phyloP scores from a whole-genome alignment of 1,140 invertebrate genomes.

The Zaprionus taronus region DNA sequence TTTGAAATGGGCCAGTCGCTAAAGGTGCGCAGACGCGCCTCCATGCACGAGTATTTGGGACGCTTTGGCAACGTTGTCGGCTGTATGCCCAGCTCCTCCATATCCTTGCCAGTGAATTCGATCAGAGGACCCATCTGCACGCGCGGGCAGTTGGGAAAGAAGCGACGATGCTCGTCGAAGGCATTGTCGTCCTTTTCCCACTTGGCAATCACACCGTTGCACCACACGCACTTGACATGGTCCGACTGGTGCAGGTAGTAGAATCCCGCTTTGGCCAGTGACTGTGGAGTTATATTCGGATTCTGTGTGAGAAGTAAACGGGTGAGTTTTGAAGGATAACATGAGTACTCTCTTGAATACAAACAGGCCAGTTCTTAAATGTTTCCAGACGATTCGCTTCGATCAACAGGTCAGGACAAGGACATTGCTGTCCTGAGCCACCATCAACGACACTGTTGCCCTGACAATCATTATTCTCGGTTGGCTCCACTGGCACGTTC shows the following conservation, averaged over 20 bases:
- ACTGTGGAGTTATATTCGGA: conserved; percentile 87
- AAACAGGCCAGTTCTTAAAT: conserved; percentile 88
- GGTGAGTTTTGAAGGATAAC: neutral
- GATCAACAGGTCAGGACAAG: conserved; percentile 63
- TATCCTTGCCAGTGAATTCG: conserved; percentile 82
- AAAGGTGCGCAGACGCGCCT: conserved; percentile 88
- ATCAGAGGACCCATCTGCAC: conserved; percentile 79
- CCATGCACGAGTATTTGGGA: conserved; percentile 87
- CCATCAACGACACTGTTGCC: conserved; percentile 60
- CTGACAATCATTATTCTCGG: conserved; percentile 50
- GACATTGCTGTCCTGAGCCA: conserved; percentile 21
- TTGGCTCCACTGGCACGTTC: conserved; percentile 85
- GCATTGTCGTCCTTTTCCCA: conserved; percentile 92
- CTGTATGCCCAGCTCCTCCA: conserved; percentile 88
- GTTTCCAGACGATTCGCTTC: conserved; percentile 85
- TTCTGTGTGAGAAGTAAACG: conserved; percentile 50
- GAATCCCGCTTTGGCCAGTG: conserved; percentile 92
- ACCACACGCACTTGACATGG: conserved; percentile 92
- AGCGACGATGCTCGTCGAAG: conserved; percentile 89
- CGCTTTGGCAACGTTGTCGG: conserved; percentile 87
- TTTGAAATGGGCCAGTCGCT: conserved; percentile 87
- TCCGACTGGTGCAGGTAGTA: conserved; percentile 84
- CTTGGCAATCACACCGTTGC: conserved; percentile 89
- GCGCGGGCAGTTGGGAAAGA: conserved; percentile 89
- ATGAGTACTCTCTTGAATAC: conserved; percentile 40